Conservation (phyloP, 2,888 invertebrate genomes). For the Odontocolon sp. region DNA sequence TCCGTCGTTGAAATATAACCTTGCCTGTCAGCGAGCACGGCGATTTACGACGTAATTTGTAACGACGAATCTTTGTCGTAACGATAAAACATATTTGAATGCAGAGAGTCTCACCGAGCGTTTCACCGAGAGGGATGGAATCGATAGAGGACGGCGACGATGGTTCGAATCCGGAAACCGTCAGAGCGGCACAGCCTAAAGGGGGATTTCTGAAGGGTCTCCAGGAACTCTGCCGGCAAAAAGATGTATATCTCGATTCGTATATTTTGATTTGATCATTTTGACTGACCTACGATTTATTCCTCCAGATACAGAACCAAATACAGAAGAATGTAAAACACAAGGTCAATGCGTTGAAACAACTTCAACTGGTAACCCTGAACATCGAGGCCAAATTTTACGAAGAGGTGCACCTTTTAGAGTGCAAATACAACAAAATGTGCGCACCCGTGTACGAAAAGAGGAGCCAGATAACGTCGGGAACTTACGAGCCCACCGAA, state of each 20-base stretch:
- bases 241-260: too few relatives aligned
- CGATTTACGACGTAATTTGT: constrained; percentile 54
- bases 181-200: constrained; percentile 77
- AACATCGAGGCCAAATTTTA: constrained; percentile 96
- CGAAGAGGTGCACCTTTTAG: constrained; percentile 95
- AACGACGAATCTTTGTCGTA: not conserved
- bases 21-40: constrained; percentile 55
- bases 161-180: constrained; percentile 82
- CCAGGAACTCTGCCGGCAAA: constrained; percentile 83
- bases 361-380: constrained; percentile 91
- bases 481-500: constrained; percentile 92
- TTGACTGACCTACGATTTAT: not conserved
- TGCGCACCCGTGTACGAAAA: constrained; percentile 91
- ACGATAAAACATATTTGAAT: constrained; percentile 9
- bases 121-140: constrained; percentile 86
- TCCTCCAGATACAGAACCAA: constrained; percentile 39
- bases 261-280: not conserved
- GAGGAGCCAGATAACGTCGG: constrained; percentile 85
- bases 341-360: constrained; percentile 92
- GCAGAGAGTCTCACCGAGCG: constrained; percentile 81
- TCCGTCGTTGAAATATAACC: constrained; percentile 52
- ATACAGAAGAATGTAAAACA: constrained; percentile 90
- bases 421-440: constrained; percentile 93
- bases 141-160: constrained; percentile 86
- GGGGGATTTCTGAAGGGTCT: constrained; percentile 84